phyloP scores from a whole-genome alignment of 2,797 vertebrate genomes.

The Dryobates pubescens region DNA sequence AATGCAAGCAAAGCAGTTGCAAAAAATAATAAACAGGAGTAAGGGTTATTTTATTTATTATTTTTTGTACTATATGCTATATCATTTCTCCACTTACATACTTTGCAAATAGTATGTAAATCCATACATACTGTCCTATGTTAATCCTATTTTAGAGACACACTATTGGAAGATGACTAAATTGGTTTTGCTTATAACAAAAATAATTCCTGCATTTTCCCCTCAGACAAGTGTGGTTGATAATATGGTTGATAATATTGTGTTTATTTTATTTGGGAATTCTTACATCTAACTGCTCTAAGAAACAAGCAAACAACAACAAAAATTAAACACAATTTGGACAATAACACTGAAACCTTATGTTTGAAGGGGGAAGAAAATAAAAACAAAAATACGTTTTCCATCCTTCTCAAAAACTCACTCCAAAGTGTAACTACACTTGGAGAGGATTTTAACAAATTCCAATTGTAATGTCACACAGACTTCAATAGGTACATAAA shows the following conservation, averaged over 20 bases:
- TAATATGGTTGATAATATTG: not conserved
- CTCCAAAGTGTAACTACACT: not conserved
- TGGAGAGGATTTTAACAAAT: not conserved
- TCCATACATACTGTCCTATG: too few species aligned
- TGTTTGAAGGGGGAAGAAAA: not conserved
- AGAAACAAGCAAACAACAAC: not conserved
- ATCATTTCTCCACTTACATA: not conserved
- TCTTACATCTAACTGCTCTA: not conserved
- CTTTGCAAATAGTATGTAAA: not conserved
- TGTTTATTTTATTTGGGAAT: not conserved
- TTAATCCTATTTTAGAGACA: not conserved
- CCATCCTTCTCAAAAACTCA: accelerated
- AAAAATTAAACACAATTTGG: not conserved
- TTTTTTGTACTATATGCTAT: not conserved
- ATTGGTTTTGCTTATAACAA: not conserved
- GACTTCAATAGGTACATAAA: not conserved
- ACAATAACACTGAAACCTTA: not conserved
- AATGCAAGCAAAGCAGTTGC: not conserved
- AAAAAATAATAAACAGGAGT: not conserved
- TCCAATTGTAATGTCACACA: not conserved
- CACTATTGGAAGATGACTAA: not conserved
- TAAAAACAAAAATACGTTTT: accelerated
- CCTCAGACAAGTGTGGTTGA: not conserved
- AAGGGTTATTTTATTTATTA: not conserved
- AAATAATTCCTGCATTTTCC: not conserved